Percentiles rank a stretch among this genome's conserved stretches.
Evolutionary conservation across 2,113 vertebrate genomes (phyloP).

Genomic region (Malurus cyaneus): DNA sequence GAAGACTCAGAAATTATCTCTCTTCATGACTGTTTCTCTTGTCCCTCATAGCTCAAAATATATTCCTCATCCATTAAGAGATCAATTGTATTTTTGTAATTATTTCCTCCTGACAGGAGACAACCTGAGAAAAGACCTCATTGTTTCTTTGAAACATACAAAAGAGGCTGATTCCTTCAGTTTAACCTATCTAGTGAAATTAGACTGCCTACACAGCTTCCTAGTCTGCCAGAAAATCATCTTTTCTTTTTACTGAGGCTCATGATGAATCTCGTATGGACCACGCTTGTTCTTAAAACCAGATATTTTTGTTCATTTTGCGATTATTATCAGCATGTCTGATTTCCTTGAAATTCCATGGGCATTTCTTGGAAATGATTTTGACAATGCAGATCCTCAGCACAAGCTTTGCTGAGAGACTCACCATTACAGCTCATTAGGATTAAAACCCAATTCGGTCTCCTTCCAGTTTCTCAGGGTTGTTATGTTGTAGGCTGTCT

Average conservation of each 20-base stretch:
- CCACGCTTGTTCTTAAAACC: background rate
- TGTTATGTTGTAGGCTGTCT: background rate
- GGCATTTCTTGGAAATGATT: background rate
- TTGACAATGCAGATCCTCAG: background rate
- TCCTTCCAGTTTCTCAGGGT: background rate
- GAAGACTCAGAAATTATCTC: background rate
- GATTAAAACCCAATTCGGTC: background rate
- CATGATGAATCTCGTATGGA: background rate
- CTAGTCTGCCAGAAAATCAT: background rate
- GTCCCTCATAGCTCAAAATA: background rate
- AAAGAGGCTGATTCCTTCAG: background rate
- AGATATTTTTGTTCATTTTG: background rate
- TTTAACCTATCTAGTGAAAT: background rate
- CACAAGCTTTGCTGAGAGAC: background rate
- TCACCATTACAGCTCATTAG: background rate
- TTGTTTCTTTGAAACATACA: background rate
- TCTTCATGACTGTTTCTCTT: background rate
- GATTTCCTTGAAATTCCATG: background rate
- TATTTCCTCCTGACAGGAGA: background rate
- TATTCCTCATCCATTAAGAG: background rate
- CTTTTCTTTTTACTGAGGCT: background rate
- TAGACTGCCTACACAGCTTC: background rate
- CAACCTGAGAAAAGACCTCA: background rate
- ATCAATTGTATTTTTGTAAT: background rate
- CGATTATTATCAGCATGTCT: background rate